phyloP scores from a whole-genome alignment of 2,113 vertebrate species.

The Neolamprologus fasciatus region DNA sequence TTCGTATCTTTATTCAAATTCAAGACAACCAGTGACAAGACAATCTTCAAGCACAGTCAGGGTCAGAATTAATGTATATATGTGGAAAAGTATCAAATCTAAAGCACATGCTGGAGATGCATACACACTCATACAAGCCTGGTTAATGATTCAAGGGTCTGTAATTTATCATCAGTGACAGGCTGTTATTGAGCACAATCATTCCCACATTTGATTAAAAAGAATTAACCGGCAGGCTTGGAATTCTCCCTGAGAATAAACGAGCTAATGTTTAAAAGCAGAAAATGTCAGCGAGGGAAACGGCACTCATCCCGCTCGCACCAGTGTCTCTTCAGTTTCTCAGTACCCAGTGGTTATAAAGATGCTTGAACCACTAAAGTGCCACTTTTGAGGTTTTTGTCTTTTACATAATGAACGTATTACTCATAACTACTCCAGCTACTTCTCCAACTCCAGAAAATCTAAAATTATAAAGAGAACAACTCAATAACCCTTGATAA shows the following conservation, averaged over 20 bases:
- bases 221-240: neutral
- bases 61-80: neutral
- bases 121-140: neutral
- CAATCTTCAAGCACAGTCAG: neutral
- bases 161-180: neutral
- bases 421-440: neutral
- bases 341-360: neutral
- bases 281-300: neutral
- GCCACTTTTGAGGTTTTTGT: neutral
- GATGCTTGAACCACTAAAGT: neutral
- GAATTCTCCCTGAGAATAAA: neutral
- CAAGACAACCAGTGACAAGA: conserved; percentile 4
- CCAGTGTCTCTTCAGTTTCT: neutral
- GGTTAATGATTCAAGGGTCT: neutral
- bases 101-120: neutral
- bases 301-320: neutral
- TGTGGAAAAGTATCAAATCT: neutral
- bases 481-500: neutral
- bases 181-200: neutral
- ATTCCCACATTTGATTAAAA: neutral
- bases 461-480: neutral
- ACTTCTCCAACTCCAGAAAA: neutral
- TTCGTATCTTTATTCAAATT: neutral
- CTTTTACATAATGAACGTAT: neutral
- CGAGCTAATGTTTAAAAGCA: neutral